These are phyloP conservation scores for Echiichthys vipera DNA, from an alignment of 2,797 vertebrate species.

Conservation along the genomic window DNA sequence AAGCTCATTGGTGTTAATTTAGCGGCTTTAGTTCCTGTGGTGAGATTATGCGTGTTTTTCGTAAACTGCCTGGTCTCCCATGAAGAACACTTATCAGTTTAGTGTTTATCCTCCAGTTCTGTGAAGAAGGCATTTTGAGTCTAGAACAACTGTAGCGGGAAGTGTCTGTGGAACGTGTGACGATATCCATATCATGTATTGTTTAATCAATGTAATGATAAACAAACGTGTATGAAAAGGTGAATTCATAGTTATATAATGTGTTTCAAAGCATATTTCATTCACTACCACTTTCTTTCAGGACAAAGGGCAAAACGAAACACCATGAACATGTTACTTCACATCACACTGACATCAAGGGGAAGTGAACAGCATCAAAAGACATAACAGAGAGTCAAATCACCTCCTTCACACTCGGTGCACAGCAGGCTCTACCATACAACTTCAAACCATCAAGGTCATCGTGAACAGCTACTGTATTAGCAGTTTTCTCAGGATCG, in stretches of 20 bases:
- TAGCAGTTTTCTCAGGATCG: constrained; percentile 19
- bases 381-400: neutral
- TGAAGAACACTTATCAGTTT: neutral
- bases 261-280: constrained; percentile 13
- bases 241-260: constrained; percentile 4
- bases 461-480: constrained; percentile 7
- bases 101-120: neutral
- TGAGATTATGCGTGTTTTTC: constrained; percentile 4
- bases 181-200: too few relatives aligned
- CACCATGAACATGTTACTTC: constrained; percentile 1
- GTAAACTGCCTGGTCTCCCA: constrained; percentile 9
- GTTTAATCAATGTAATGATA: too few relatives aligned
- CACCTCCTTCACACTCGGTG: neutral
- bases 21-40: constrained; percentile 2
- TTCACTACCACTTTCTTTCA: constrained; percentile 17
- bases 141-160: neutral
- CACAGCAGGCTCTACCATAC: neutral
- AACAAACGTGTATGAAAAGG: too few relatives aligned
- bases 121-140: neutral
- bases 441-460: constrained; percentile 28
- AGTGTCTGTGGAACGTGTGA: neutral
- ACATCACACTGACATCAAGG: neutral
- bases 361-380: neutral
- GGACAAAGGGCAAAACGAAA: neutral
- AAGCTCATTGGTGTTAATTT: constrained; percentile 19